Conservation (phyloP, 2,888 invertebrate genomes). For the Lasioglossum vierecki region DNA sequence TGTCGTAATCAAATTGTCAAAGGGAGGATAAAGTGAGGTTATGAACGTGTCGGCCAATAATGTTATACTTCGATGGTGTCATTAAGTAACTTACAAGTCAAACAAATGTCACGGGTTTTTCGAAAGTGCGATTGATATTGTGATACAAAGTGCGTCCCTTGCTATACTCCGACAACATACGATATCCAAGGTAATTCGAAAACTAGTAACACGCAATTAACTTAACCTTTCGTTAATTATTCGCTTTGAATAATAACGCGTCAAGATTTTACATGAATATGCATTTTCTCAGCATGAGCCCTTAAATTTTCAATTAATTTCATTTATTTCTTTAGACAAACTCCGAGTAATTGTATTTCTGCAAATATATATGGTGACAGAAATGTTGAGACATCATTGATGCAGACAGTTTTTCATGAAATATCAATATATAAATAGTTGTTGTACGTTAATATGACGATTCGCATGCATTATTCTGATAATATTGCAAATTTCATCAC, state of each 20-base stretch:
- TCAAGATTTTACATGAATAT: constrained; percentile 1
- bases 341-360: background rate
- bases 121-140: constrained; percentile 37
- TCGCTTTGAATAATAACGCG: background rate
- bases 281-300: background rate
- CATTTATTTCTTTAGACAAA: background rate
- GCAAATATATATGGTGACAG: constrained; percentile 56
- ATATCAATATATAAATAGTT: background rate
- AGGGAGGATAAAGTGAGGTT: constrained; percentile 61
- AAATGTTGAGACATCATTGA: constrained; percentile 53
- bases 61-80: constrained; percentile 50
- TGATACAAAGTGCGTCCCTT: constrained; percentile 24
- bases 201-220: constrained; percentile 18
- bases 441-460: background rate
- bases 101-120: constrained; percentile 44
- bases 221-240: constrained; percentile 39
- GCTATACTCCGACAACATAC: constrained; percentile 10
- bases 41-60: constrained; percentile 60
- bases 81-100: constrained; percentile 48
- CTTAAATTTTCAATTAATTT: background rate
- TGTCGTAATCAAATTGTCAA: constrained; percentile 43
- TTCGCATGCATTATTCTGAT: background rate
- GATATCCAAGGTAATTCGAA: constrained; percentile 38
- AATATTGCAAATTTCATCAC: constrained; percentile 8
- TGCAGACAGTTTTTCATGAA: constrained; percentile 5